Percentiles rank a stretch among this genome's conserved stretches.
Conservation (phyloP, 2,888 invertebrate genomes). For the Lepidochrysops patricia region DNA sequence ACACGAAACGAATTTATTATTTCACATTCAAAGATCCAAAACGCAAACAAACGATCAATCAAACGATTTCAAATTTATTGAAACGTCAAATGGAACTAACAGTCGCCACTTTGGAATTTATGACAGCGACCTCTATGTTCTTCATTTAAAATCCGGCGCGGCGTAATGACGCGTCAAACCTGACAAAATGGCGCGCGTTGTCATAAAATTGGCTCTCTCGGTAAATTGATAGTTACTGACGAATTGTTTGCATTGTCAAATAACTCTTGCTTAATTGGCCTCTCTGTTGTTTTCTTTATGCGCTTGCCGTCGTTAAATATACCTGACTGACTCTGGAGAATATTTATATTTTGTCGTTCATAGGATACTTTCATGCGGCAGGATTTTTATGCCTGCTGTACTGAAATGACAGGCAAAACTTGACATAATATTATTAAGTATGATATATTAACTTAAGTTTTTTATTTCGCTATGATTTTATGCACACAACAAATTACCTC, state of each 20-base stretch:
- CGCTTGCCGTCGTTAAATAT: background rate
- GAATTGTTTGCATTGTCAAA: background rate
- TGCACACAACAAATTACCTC: background rate
- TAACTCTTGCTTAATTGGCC: background rate
- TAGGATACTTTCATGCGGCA: no score
- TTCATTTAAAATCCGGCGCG: background rate
- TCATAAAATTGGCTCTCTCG: background rate
- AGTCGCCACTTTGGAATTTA: background rate
- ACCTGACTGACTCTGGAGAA: background rate
- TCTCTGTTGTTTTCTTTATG: background rate
- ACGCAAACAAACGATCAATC: background rate
- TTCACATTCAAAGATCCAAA: background rate
- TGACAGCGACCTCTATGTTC: conserved; percentile 4
- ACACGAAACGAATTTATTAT: background rate
- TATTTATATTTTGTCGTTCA: background rate
- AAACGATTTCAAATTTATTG: background rate
- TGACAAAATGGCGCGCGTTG: background rate
- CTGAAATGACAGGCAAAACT: no score
- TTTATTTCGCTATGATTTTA: no score
- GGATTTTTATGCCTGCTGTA: no score
- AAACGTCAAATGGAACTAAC: conserved; percentile 3
- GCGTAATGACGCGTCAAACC: conserved; percentile 6
- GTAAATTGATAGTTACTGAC: conserved; percentile 1
- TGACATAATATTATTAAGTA: no score
- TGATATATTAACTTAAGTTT: no score